Evolutionary conservation across 2,888 invertebrate genomes (phyloP).

Genomic region (Automeris io): DNA sequence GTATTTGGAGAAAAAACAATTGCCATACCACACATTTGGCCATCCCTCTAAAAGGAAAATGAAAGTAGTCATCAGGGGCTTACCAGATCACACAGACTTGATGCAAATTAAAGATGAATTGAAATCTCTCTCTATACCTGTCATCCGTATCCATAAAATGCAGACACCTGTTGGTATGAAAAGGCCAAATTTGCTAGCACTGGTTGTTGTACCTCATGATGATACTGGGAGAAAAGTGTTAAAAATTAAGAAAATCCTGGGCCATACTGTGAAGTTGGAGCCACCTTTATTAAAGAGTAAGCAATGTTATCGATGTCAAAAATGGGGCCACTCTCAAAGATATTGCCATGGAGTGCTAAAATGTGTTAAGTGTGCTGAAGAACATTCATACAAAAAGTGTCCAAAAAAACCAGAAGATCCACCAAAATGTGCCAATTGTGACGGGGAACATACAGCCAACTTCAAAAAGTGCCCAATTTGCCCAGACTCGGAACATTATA

Average conservation of each 20-base stretch:
- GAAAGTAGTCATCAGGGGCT: conserved; percentile 47
- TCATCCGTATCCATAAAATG: conserved; percentile 47
- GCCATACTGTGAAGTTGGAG: conserved; percentile 39
- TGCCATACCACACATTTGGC: conserved; percentile 51
- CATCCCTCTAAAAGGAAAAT: conserved; percentile 40
- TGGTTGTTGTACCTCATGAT: conserved; percentile 40
- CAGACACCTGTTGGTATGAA: conserved; percentile 23
- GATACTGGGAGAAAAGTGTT: conserved; percentile 33
- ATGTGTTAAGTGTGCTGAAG: conserved; percentile 58
- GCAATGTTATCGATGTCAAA: conserved; percentile 60
- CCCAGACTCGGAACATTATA: conserved; percentile 20
- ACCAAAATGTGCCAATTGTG: conserved; percentile 53
- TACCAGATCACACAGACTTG: conserved; percentile 33
- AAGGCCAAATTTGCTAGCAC: conserved; percentile 27
- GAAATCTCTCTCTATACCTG: conserved; percentile 34
- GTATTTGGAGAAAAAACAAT: conserved; percentile 36
- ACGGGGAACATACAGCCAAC: conserved; percentile 41
- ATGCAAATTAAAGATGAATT: conserved; percentile 32
- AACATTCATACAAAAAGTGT: conserved; percentile 47
- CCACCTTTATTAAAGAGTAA: conserved; percentile 32
- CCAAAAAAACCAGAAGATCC: conserved; percentile 23
- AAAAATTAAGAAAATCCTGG: conserved; percentile 30
- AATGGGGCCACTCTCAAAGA: conserved; percentile 55
- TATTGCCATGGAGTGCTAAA: conserved; percentile 43
- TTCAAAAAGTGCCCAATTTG: conserved; percentile 35